A percentile compares a stretch with the other conserved stretches of the same genome.
Conservation (phyloP, 2,888 invertebrate genomes). For the Aleiodes testaceus region DNA sequence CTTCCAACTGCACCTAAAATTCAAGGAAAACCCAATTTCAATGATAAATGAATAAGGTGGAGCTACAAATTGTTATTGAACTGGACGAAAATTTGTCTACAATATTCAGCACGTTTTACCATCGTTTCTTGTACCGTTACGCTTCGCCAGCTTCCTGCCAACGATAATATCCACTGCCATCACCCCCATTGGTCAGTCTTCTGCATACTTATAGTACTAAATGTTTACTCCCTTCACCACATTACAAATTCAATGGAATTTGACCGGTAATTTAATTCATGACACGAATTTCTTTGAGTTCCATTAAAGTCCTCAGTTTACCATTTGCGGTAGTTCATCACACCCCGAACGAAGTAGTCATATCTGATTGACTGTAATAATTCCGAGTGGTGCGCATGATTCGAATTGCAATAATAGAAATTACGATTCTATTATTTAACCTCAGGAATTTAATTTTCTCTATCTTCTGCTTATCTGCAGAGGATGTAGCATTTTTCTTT, state of each 20-base stretch:
- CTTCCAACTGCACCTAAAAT: background rate
- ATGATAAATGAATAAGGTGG: background rate
- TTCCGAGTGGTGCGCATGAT: too few relatives aligned
- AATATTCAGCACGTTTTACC: constrained; percentile 29
- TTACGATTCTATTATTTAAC: too few relatives aligned
- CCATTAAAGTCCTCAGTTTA: constrained; percentile 30
- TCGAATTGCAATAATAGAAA: too few relatives aligned
- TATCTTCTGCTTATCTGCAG: too few relatives aligned
- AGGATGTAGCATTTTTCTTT: too few relatives aligned
- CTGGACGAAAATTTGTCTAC: constrained; percentile 14
- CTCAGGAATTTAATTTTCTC: too few relatives aligned
- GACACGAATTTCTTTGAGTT: constrained; percentile 31
- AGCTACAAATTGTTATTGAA: constrained; percentile 2
- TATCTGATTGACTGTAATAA: too few relatives aligned
- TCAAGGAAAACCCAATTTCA: background rate
- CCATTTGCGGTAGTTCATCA: constrained; percentile 3
- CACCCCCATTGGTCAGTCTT: constrained; percentile 56
- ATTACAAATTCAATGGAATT: constrained; percentile 14
- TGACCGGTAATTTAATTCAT: constrained; percentile 33
- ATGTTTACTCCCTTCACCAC: constrained; percentile 28
- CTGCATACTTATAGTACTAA: constrained; percentile 60
- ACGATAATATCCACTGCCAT: constrained; percentile 53
- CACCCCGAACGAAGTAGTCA: background rate
- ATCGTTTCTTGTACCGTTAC: constrained; percentile 63
- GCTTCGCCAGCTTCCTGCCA: constrained; percentile 66